phyloP scores from a whole-genome alignment of 92 coral and sea anemone species.

The Plumapathes pennacea region DNA sequence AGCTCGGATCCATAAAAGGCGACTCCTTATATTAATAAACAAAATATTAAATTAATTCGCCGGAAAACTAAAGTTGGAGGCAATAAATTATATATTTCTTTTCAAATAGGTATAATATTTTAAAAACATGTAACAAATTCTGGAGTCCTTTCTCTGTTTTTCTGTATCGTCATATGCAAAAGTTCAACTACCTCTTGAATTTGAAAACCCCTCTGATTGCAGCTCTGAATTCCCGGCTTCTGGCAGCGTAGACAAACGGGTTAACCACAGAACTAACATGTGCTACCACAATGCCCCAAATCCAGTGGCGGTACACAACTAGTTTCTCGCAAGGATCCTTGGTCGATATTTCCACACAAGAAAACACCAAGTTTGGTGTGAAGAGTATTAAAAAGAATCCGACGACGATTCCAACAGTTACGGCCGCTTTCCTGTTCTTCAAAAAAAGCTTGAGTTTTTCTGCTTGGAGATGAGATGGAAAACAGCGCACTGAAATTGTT shows the following conservation, averaged over 20 bases:
- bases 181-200: too few species aligned
- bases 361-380: conserved; percentile 16
- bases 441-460: conserved; percentile 7
- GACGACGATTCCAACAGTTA: conserved; percentile 14
- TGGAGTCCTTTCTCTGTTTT: too few species aligned
- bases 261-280: conserved; percentile 14
- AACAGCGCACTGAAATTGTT: conserved; percentile 1
- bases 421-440: conserved; percentile 14
- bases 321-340: neutral
- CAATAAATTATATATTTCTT: too few species aligned
- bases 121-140: too few species aligned
- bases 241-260: conserved; percentile 34
- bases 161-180: too few species aligned
- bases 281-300: conserved; percentile 13
- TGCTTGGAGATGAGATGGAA: neutral
- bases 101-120: too few species aligned
- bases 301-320: conserved; percentile 18
- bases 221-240: too few species aligned
- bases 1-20: too few species aligned
- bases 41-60: too few species aligned
- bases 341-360: conserved; percentile 3
- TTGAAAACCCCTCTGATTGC: too few species aligned
- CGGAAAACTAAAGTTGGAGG: too few species aligned
- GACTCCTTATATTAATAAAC: too few species aligned
- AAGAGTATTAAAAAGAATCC: conserved; percentile 5